Evolutionary conservation across 2,113 vertebrate genomes (phyloP).

Genomic region (Arothron firmamentum): DNA sequence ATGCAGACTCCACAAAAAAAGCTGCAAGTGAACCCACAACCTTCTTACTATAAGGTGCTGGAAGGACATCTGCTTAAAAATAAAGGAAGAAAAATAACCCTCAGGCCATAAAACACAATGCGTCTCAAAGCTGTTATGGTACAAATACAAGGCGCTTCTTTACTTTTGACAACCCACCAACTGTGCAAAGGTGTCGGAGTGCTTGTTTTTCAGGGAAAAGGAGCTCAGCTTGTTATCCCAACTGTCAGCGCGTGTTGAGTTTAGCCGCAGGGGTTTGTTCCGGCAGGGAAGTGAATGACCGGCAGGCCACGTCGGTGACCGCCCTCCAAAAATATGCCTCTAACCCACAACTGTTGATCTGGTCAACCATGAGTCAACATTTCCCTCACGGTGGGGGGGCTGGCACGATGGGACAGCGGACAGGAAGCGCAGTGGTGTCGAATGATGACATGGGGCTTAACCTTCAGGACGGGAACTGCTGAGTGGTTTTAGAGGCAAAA

Average conservation of each 20-base stretch:
- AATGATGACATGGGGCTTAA: conserved; percentile 57
- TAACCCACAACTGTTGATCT: conserved; percentile 60
- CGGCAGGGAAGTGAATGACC: conserved; percentile 52
- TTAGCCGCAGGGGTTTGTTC: conserved; percentile 51
- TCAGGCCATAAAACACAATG: conserved; percentile 17
- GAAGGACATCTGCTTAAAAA: conserved; percentile 22
- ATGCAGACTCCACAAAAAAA: too few relatives aligned
- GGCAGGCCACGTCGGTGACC: conserved; percentile 37
- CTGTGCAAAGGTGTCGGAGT: conserved; percentile 34
- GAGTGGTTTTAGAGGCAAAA: conserved; percentile 39
- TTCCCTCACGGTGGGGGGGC: conserved; percentile 48
- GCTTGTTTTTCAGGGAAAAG: conserved; percentile 42
- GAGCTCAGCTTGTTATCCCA: conserved; percentile 50
- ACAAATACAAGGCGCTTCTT: conserved; percentile 29
- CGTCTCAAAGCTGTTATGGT: conserved; percentile 31
- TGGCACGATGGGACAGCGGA: conserved; percentile 39
- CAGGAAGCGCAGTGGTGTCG: conserved; percentile 60
- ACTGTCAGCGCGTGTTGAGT: conserved; percentile 46
- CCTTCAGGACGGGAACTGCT: conserved; percentile 54
- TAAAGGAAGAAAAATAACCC: neutral
- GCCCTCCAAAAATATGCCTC: conserved; percentile 47
- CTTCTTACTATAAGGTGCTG: neutral
- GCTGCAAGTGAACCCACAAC: too few relatives aligned
- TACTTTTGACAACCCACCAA: conserved; percentile 31
- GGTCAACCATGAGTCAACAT: conserved; percentile 64